These are phyloP conservation scores for Timema podura DNA, from an alignment of 2,888 invertebrate species.

Conservation along the genomic window DNA sequence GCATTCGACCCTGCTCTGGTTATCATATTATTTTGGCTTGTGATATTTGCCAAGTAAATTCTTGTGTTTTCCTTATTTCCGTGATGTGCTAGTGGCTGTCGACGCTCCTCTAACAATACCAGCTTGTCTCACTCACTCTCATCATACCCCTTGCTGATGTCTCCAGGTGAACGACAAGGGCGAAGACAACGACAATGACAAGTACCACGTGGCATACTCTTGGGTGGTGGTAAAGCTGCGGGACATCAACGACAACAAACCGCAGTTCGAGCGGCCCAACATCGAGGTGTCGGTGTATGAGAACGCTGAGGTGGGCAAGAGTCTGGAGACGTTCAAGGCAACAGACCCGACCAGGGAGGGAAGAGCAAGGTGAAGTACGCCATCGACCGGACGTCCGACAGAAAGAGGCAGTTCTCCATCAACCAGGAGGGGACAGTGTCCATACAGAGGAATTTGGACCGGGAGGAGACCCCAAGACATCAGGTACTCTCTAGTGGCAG, in stretches of 20 bases:
- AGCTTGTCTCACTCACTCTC: constrained; percentile 13
- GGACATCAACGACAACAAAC: constrained; percentile 97
- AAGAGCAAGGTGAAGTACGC: constrained; percentile 65
- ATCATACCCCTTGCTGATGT: background rate
- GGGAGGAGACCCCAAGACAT: constrained; percentile 92
- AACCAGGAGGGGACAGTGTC: constrained; percentile 76
- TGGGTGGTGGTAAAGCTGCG: constrained; percentile 90
- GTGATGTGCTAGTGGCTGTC: too few relatives aligned
- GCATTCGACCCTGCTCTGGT: too few relatives aligned
- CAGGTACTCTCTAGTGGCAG: constrained; percentile 49
- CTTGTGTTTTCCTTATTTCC: too few relatives aligned
- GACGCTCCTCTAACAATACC: background rate
- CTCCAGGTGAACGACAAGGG: constrained; percentile 48
- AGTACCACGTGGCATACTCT: constrained; percentile 93
- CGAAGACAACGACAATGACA: constrained; percentile 93
- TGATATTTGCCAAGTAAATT: too few relatives aligned
- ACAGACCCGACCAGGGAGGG: constrained; percentile 92
- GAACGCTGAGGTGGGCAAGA: constrained; percentile 86
- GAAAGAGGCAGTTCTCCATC: constrained; percentile 51
- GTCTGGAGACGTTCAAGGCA: constrained; percentile 89
- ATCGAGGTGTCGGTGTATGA: constrained; percentile 90
- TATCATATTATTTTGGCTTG: too few relatives aligned
- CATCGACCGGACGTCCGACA: constrained; percentile 51
- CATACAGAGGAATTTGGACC: constrained; percentile 86
- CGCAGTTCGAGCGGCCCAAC: constrained; percentile 88